These are phyloP conservation scores for Tetragnatha versicolor DNA, from an alignment of 1,140 invertebrate species.

Conservation along the genomic window DNA sequence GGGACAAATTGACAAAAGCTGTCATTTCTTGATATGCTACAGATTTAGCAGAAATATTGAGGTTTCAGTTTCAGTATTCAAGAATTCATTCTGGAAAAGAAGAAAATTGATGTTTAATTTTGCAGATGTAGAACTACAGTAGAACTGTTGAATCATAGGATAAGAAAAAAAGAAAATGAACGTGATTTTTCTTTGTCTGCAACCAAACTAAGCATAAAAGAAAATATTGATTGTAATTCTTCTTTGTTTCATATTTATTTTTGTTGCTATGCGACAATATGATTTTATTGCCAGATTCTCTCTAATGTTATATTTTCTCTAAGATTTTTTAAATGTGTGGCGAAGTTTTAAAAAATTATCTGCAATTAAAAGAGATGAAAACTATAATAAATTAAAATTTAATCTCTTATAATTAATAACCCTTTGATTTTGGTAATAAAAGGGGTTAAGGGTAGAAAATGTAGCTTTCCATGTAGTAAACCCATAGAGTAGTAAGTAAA, in stretches of 20 bases:
- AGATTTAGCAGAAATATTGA: background rate
- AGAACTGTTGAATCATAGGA: no score
- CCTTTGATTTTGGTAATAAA: no score
- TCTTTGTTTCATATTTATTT: conserved; percentile 42
- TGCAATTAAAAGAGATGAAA: background rate
- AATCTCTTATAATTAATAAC: background rate
- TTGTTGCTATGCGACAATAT: conserved; percentile 48
- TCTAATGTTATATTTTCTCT: background rate
- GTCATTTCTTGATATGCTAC: background rate
- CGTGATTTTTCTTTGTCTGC: background rate
- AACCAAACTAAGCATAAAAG: background rate
- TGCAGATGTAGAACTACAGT: no score
- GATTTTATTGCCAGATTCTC: background rate
- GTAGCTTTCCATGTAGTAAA: no score
- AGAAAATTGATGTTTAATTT: no score
- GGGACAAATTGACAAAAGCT: background rate
- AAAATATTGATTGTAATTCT: background rate
- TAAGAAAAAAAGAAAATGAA: background rate
- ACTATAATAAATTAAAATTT: background rate
- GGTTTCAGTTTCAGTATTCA: no score
- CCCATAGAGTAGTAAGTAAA: no score
- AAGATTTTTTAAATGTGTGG: no score
- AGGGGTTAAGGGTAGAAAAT: no score
- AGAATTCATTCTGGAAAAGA: no score
- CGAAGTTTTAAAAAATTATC: background rate